Evolutionary conservation across 2,888 invertebrate species (phyloP).

Genomic region (Oxyscelio sp.): DNA sequence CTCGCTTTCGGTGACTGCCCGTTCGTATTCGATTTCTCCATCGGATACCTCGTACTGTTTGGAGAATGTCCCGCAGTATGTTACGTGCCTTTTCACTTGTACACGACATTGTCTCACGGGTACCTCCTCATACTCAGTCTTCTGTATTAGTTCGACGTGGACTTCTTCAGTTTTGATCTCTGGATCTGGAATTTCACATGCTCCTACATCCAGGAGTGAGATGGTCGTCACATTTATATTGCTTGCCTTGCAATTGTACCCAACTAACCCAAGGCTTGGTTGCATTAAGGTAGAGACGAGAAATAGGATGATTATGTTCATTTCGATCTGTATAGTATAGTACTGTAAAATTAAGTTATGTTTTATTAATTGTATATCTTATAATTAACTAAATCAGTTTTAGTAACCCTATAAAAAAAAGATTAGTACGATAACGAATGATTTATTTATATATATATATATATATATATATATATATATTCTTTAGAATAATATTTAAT

Average conservation of each 20-base stretch:
- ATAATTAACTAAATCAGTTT: too few species aligned
- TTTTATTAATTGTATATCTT: too few species aligned
- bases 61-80: background rate
- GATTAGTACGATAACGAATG: too few species aligned
- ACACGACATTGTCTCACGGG: background rate
- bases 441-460: too few species aligned
- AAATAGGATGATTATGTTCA: too few species aligned
- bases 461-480: too few species aligned
- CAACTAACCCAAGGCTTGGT: background rate
- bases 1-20: background rate
- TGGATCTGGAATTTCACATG: background rate
- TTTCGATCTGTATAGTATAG: too few species aligned
- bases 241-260: background rate
- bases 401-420: too few species aligned
- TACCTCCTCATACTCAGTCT: background rate
- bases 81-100: background rate
- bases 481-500: too few species aligned
- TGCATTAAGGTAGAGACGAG: too few species aligned
- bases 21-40: background rate
- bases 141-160: background rate
- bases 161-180: background rate
- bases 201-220: background rate
- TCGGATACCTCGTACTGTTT: background rate
- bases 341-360: too few species aligned
- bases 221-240: conserved; percentile 14